Percentiles rank a stretch among this genome's conserved stretches.
Conservation (phyloP, 2,113 vertebrate genomes). For the Hydropotes inermis region DNA sequence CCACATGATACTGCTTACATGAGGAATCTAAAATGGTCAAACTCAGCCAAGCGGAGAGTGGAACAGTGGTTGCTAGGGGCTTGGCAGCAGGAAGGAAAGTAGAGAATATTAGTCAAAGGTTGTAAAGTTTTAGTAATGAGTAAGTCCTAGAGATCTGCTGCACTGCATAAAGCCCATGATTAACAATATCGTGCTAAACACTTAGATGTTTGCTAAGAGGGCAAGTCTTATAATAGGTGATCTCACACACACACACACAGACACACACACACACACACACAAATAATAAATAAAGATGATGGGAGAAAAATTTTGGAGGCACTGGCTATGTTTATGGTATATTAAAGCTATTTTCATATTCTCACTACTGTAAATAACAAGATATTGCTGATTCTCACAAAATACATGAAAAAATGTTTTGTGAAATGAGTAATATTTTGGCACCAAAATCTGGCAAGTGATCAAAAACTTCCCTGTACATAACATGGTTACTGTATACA, state of each 20-base stretch:
- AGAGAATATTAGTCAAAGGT: neutral
- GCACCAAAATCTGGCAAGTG: neutral
- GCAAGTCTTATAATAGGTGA: neutral
- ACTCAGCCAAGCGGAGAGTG: neutral
- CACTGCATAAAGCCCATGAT: neutral
- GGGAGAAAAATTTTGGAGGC: neutral
- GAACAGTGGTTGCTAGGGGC: neutral
- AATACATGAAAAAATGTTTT: neutral
- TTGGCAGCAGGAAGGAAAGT: neutral
- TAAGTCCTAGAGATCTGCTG: neutral
- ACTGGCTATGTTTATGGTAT: neutral
- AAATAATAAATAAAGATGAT: neutral
- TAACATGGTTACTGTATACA: neutral
- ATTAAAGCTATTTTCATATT: neutral
- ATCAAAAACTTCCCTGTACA: neutral
- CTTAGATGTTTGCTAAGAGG: neutral
- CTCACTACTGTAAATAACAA: neutral
- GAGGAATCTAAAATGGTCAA: neutral
- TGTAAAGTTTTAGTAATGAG: neutral
- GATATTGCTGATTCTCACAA: neutral
- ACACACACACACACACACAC: neutral
- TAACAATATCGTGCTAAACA: neutral
- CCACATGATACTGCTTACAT: neutral
- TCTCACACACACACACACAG: neutral
- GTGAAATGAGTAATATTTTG: neutral